Percentiles rank a stretch among this genome's conserved stretches.
These are phyloP conservation scores for Drosophila pallidifrons DNA, from an alignment of 1,140 invertebrate species.

Conservation along the genomic window DNA sequence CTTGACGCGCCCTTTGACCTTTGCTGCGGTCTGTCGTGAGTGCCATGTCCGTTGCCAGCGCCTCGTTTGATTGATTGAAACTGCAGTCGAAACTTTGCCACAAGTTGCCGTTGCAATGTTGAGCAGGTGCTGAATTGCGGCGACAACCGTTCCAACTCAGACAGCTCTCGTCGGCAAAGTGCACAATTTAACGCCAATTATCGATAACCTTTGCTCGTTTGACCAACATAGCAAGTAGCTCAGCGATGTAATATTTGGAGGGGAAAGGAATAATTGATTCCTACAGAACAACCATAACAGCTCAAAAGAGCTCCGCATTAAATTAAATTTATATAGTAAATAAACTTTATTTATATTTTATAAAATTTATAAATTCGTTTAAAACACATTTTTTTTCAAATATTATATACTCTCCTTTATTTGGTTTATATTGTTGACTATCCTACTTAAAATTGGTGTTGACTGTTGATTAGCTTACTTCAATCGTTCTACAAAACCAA, in stretches of 20 bases:
- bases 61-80: constrained; percentile 71
- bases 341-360: too few relatives aligned
- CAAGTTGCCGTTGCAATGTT: constrained; percentile 20
- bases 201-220: constrained; percentile 42
- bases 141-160: constrained; percentile 4
- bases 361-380: too few relatives aligned
- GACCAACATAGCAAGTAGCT: not conserved
- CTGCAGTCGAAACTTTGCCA: constrained; percentile 61
- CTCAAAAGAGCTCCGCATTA: too few relatives aligned
- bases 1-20: constrained; percentile 57
- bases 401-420: too few relatives aligned
- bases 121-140: constrained; percentile 10
- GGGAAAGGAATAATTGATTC: too few relatives aligned
- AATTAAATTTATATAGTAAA: too few relatives aligned
- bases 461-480: too few relatives aligned
- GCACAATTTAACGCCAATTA: constrained; percentile 60
- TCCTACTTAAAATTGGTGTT: too few relatives aligned
- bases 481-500: too few relatives aligned
- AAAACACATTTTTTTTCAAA: too few relatives aligned
- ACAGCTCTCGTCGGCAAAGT: constrained; percentile 30
- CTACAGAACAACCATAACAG: too few relatives aligned
- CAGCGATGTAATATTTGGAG: not conserved
- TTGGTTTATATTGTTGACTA: too few relatives aligned
- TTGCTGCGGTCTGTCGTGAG: constrained; percentile 56
- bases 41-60: constrained; percentile 67